Percentiles rank a stretch among this genome's conserved stretches.
Conservation (phyloP, 1,140 invertebrate genomes). For the Drosophila virilis region DNA sequence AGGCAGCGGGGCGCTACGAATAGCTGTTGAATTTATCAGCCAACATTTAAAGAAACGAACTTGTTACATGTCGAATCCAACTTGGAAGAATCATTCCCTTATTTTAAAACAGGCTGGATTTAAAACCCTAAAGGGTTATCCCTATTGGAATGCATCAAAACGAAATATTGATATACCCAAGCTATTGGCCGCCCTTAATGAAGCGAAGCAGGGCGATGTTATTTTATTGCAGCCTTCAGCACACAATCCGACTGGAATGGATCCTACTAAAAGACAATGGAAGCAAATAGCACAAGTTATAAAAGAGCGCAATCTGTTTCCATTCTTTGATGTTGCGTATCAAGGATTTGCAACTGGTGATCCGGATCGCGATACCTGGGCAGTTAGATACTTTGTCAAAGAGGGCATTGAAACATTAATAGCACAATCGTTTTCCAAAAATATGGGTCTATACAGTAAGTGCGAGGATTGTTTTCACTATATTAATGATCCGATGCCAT, state of each 20-base stretch:
- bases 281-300: constrained; percentile 89
- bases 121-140: constrained; percentile 92
- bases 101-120: constrained; percentile 95
- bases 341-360: constrained; percentile 97
- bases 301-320: constrained; percentile 94
- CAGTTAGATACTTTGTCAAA: constrained; percentile 94
- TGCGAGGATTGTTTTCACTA: not conserved
- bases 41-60: constrained; percentile 91
- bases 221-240: constrained; percentile 98
- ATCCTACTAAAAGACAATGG: constrained; percentile 96
- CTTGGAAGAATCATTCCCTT: constrained; percentile 98
- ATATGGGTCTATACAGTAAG: constrained; percentile 95
- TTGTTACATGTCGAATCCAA: constrained; percentile 95
- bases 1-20: constrained; percentile 95
- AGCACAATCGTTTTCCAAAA: constrained; percentile 98
- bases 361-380: constrained; percentile 93
- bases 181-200: constrained; percentile 86
- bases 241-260: constrained; percentile 99
- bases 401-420: constrained; percentile 95
- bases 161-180: constrained; percentile 94
- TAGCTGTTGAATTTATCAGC: constrained; percentile 94
- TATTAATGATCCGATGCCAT: too few relatives aligned
- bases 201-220: constrained; percentile 95
- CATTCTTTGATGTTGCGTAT: constrained; percentile 99
- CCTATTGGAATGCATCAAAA: constrained; percentile 97